Evolutionary conservation across 2,888 invertebrate genomes (phyloP), one percentile per base, ranked within the genome.

Genomic region (Eulithis prunata): DNA sequence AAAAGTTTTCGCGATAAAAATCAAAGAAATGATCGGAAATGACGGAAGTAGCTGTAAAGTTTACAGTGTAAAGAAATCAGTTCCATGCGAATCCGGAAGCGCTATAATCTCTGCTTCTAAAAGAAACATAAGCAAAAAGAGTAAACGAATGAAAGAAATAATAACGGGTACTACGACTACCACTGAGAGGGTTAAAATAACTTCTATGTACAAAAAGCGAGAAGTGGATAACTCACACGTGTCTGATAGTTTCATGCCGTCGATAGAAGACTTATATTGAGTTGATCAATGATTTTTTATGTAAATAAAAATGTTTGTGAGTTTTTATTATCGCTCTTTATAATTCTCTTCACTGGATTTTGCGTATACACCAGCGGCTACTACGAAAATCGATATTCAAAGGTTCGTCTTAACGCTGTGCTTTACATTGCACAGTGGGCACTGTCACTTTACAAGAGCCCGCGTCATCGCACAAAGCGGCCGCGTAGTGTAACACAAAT

Each of bases 221-320:
- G 80, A 87, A 57, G 71, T 80, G 4, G 87, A 89, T 47, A 79
- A 79, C 68, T 78, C 80, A 13, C 81, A 86, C 59, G 70, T 83
- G 54, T 75, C 82, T 6, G 89, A 89, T 68, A 84, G 81, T 74
- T 82, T 82, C 46, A 85, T 86, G 83, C 76, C 85, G 0, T 89
- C 89, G 2, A 77, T 87, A 67, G 89, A 89, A 73, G 86, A 89
- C 36, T 60, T 82, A 36, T 64, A 68, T 21, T 64, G 10, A 68
- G 54, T 52, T 81, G n/a, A 43, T 78, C 21, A 21, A 21, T 21
- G 21, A 21, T 21, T 21, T 21, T 21, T 21, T 21, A 21, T 21
- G 21, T 21, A 21, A 21, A 21, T 21, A 21, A 21, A 21, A 21
- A 21, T 21, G 21, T 21, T 21, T 1, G 21, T 21, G 21, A 21